Evolutionary conservation across 2,113 vertebrate species (phyloP).

Genomic region (Festucalex cinctus): DNA sequence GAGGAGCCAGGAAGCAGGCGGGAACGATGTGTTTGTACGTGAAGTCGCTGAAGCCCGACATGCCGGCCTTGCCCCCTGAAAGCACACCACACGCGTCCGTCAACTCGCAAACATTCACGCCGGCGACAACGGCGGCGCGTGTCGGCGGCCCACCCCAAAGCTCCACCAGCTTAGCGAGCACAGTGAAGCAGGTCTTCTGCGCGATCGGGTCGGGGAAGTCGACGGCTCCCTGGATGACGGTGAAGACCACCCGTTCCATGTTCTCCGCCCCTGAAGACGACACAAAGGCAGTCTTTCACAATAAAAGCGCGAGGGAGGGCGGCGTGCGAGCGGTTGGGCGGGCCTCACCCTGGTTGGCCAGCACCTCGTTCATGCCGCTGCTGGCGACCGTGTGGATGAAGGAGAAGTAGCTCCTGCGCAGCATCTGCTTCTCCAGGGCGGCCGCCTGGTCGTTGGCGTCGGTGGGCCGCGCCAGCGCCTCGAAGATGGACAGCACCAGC

Average conservation of each 20-base stretch:
- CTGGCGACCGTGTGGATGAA: slow-evolving; percentile 91
- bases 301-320: neutral
- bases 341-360: slow-evolving; percentile 89
- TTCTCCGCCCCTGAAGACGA: slow-evolving; percentile 82
- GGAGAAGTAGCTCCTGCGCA: slow-evolving; percentile 92
- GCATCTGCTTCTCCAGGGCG: slow-evolving; percentile 94
- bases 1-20: slow-evolving; percentile 93
- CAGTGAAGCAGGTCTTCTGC: slow-evolving; percentile 97
- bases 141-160: slow-evolving; percentile 66
- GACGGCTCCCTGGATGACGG: slow-evolving; percentile 94
- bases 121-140: too few species aligned
- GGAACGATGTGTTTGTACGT: slow-evolving; percentile 98
- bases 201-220: slow-evolving; percentile 95
- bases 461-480: slow-evolving; percentile 87
- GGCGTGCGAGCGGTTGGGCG: too few species aligned
- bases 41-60: slow-evolving; percentile 94
- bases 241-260: slow-evolving; percentile 89
- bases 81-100: neutral
- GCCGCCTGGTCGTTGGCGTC: slow-evolving; percentile 97
- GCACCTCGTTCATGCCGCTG: slow-evolving; percentile 93
- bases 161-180: slow-evolving; percentile 91
- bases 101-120: too few species aligned
- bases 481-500: slow-evolving; percentile 90
- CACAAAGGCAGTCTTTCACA: neutral
- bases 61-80: slow-evolving; percentile 92